A percentile compares a stretch with the other conserved stretches of the same genome.
These are phyloP conservation scores for Spodoptera littoralis DNA, from an alignment of 2,888 invertebrate species.

Conservation along the genomic window DNA sequence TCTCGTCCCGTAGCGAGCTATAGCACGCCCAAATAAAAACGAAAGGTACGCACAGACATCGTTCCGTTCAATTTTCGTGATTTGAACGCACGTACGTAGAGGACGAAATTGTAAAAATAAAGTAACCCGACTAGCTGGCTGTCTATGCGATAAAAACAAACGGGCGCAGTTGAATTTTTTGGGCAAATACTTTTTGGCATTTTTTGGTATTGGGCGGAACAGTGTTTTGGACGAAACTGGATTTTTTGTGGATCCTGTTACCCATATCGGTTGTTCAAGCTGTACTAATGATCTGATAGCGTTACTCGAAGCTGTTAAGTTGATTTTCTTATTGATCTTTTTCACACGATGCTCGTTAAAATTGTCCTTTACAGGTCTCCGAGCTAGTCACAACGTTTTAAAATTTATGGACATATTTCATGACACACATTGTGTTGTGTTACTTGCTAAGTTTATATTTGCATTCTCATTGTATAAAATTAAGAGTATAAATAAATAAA, in stretches of 20 bases:
- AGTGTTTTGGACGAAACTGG: slow-evolving; percentile 15
- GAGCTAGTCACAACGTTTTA: too few species aligned
- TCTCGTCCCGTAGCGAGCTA: slow-evolving; percentile 10
- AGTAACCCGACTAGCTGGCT: slow-evolving; percentile 27
- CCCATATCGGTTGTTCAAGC: neutral
- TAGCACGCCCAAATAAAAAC: slow-evolving; percentile 31
- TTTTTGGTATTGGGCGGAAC: slow-evolving; percentile 14
- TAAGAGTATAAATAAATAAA: too few species aligned
- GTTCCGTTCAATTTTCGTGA: slow-evolving; percentile 56
- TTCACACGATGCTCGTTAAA: too few species aligned
- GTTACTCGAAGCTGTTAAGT: too few species aligned
- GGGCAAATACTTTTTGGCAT: slow-evolving; percentile 12
- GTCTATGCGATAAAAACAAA: slow-evolving; percentile 46
- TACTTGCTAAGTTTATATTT: too few species aligned
- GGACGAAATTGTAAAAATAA: slow-evolving; percentile 46
- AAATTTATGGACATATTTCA: too few species aligned
- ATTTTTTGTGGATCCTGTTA: slow-evolving; percentile 23
- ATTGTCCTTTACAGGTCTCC: too few species aligned
- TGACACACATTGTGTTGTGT: too few species aligned
- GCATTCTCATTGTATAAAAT: too few species aligned
- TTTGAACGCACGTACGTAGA: slow-evolving; percentile 34
- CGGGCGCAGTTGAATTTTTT: slow-evolving; percentile 36
- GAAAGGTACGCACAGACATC: slow-evolving; percentile 41
- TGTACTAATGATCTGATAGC: slow-evolving; percentile 10
- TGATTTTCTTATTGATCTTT: too few species aligned